Base-by-base conservation (phyloP, 2,113 vertebrate genomes). In the Lota lota region DNA sequence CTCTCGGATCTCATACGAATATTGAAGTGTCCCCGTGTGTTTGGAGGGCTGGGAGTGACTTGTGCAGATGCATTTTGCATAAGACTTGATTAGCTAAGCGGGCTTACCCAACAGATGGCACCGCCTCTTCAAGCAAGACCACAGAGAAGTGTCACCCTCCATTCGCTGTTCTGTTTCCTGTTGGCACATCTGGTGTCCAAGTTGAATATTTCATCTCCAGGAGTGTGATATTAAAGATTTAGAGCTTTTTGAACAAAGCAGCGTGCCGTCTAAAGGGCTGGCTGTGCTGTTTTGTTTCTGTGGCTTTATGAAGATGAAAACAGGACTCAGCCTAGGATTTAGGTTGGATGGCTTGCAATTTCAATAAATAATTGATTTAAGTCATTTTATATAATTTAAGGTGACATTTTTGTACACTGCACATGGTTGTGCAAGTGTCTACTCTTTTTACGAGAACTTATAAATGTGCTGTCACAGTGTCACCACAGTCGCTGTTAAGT, bases 1-100 rank as follows among this genome's bases (percentile, higher is more conserved):
- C n/a, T 56, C 73, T 80, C 73, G 66, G 57, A 74, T 77, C 71
- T 61, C 54, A 28, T 56, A 18, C 33, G 22, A 75, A 73, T 80
- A 75, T 74, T 19, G 79, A 74, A 53, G 18, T 68, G 14, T 59
- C 18, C 21, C 47, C 40, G 15, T 17, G n/a, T 53, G 40, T 20
- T 1, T 16, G 47, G 17, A 60, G 57, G 63, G 70, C 72, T 57
- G 58, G 28, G 53, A 61, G 19, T n/a, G 40, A 68, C 24, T 66
- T 68, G 21, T 47, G 36, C 53, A 56, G n/a, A 59, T 64, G 56
- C 57, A 69, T 63, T 28, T 53, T 36, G 11, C 60, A 33, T 6
- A 24, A 14, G 19, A 36, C 12, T n/a, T 71, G 62, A 79, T 53
- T 16, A 53, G 53, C 50, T 24, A 5, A 62, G 18, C 17, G n/a